Evolutionary conservation across 2,888 invertebrate species (phyloP).

Genomic region (Caenorhabditis imperialis): DNA sequence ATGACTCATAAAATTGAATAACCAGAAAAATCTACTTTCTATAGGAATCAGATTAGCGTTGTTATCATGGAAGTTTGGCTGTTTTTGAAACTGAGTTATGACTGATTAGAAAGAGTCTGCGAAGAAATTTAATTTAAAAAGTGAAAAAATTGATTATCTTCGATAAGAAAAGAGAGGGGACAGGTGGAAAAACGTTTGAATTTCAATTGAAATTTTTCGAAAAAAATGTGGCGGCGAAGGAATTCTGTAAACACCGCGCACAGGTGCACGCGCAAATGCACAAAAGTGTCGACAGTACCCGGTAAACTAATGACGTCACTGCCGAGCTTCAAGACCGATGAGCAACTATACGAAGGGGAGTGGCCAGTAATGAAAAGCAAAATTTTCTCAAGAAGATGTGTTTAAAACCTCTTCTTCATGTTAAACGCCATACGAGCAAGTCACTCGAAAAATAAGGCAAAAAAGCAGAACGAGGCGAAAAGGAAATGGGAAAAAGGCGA

Average conservation of each 20-base stretch:
- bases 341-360: too few species aligned
- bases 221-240: neutral
- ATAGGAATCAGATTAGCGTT: slow-evolving; percentile 7
- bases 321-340: neutral
- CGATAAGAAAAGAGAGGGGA: neutral
- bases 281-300: slow-evolving; percentile 29
- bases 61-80: too few species aligned
- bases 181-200: neutral
- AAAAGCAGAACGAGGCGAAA: slow-evolving; percentile 9
- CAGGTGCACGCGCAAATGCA: slow-evolving; percentile 26
- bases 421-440: too few species aligned
- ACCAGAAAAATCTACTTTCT: too few species aligned
- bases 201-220: too few species aligned
- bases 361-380: too few species aligned
- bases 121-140: neutral
- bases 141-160: neutral
- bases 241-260: slow-evolving; percentile 26
- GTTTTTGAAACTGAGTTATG: neutral
- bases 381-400: too few species aligned
- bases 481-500: slow-evolving; percentile 31
- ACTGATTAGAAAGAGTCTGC: neutral
- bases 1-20: slow-evolving; percentile 6
- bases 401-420: too few species aligned
- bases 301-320: neutral
- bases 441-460: too few species aligned